Percentiles rank a stretch among this genome's conserved stretches.
These are phyloP conservation scores for Lamellibrachia luymesi DNA, from an alignment of 1,140 invertebrate species.

Conservation along the genomic window DNA sequence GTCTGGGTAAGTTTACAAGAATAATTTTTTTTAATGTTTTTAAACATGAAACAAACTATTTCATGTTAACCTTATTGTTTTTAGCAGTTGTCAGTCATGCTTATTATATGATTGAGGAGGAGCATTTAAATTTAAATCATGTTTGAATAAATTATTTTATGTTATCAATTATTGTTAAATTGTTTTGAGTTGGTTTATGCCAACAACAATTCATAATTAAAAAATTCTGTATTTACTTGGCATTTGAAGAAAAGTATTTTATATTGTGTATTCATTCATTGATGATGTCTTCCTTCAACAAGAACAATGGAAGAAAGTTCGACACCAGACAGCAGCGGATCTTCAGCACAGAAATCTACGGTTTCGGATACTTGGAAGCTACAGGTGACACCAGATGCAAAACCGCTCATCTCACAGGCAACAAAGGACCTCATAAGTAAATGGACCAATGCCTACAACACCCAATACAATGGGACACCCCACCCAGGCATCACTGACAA, in stretches of 20 bases:
- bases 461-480: background rate
- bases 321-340: background rate
- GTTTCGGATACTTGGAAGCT: background rate
- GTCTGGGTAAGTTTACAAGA: background rate
- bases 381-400: slow-evolving; percentile 3
- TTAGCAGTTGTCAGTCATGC: no score
- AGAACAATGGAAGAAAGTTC: background rate
- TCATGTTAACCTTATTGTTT: no score
- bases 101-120: no score
- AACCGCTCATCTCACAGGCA: background rate
- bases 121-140: no score
- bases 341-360: background rate
- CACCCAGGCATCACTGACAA: background rate
- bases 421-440: slow-evolving; percentile 1
- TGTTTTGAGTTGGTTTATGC: no score
- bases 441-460: background rate
- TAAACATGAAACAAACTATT: no score
- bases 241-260: background rate
- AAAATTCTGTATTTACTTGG: background rate
- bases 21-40: background rate
- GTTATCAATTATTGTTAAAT: no score
- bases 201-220: no score
- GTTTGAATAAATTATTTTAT: background rate
- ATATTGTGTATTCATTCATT: background rate
- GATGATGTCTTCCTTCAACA: background rate